Evolutionary conservation across 2,797 vertebrate species (phyloP).

Genomic region (Iguana delicatissima): DNA sequence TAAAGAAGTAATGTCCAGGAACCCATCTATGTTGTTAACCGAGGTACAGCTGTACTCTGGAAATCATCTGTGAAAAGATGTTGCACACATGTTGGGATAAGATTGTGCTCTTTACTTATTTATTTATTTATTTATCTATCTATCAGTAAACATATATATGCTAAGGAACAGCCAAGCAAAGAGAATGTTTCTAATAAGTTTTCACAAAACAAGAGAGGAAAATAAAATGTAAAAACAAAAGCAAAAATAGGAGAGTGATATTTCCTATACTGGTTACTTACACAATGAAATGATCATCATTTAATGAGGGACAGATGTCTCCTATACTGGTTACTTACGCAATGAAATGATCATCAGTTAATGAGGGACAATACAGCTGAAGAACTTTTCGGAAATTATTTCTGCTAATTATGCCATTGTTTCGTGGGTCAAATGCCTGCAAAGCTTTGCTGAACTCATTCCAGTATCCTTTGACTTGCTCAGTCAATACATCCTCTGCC

Average conservation of each 20-base stretch:
- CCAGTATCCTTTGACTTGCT: constrained; percentile 66
- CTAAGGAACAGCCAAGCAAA: background rate
- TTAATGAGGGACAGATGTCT: constrained; percentile 68
- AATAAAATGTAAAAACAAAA: constrained; percentile 27
- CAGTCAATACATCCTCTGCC: constrained; percentile 69
- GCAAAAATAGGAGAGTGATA: background rate
- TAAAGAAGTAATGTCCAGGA: too few relatives aligned
- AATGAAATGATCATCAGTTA: constrained; percentile 71
- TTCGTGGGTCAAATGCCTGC: constrained; percentile 60
- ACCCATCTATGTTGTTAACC: background rate
- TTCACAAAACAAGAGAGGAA: background rate
- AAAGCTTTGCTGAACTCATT: constrained; percentile 67
- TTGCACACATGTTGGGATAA: background rate
- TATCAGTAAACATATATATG: background rate
- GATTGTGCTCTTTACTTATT: background rate
- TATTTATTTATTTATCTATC: too few relatives aligned
- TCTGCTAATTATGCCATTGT: constrained; percentile 56
- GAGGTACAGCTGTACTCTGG: background rate
- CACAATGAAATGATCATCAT: constrained; percentile 71
- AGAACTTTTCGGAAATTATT: constrained; percentile 74
- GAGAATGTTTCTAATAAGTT: background rate
- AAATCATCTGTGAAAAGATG: background rate
- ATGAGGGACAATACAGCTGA: constrained; percentile 59
- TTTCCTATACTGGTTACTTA: constrained; percentile 57
- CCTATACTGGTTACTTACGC: constrained; percentile 66